Evolutionary conservation across 2,113 vertebrate species (phyloP).

Genomic region (Cariama cristata): DNA sequence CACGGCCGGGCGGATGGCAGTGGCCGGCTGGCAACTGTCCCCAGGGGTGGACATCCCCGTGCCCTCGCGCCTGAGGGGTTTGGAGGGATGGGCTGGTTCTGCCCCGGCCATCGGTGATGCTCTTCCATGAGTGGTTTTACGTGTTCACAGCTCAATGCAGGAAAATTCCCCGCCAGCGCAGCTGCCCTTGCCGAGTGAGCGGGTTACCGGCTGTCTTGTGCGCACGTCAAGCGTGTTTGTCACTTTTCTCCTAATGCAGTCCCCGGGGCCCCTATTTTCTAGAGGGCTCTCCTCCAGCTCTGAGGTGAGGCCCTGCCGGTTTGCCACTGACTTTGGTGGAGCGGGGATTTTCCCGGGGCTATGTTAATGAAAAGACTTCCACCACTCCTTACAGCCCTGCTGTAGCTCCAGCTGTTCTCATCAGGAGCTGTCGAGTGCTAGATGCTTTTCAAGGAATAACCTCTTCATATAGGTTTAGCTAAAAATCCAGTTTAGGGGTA

Average conservation of each 20-base stretch:
- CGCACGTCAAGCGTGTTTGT: not conserved
- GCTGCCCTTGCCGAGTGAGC: not conserved
- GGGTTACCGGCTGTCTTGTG: not conserved
- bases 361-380: slow-evolving; percentile 1
- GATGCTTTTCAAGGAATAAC: not conserved
- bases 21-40: not conserved
- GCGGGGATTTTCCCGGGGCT: not conserved
- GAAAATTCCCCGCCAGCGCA: not conserved
- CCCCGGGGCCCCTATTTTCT: not conserved
- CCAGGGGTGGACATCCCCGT: fast-evolving
- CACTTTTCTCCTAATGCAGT: not conserved
- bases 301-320: not conserved
- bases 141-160: fast-evolving
- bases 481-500: not conserved
- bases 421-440: slow-evolving; percentile 8
- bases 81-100: not conserved
- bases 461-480: not conserved
- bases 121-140: not conserved
- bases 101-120: fast-evolving
- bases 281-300: not conserved
- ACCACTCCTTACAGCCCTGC: not conserved
- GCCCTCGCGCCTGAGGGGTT: fast-evolving
- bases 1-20: fast-evolving
- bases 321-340: not conserved
- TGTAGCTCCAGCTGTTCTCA: slow-evolving; percentile 47